Percentiles rank a stretch among this genome's conserved stretches.
These are phyloP conservation scores for Cichlasoma orientale DNA, from an alignment of 2,797 vertebrate species.

Conservation along the genomic window DNA sequence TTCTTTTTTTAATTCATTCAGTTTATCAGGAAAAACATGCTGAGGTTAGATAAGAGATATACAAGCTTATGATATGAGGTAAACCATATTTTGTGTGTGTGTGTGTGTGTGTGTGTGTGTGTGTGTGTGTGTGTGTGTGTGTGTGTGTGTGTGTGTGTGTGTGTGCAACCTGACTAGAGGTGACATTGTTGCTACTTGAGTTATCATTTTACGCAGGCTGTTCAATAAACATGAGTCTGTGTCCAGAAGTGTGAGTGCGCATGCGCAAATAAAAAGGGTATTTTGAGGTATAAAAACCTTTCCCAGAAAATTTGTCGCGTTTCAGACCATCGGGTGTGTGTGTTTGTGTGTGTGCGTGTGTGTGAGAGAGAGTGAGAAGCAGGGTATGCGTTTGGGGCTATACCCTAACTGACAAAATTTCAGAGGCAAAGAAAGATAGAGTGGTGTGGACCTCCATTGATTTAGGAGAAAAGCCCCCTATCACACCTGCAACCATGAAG, in stretches of 20 bases:
- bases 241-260: slow-evolving; percentile 19
- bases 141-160: not conserved
- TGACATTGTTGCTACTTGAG: slow-evolving; percentile 63
- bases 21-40: slow-evolving; percentile 60
- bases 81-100: slow-evolving; percentile 1
- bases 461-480: slow-evolving; percentile 57
- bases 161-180: slow-evolving; percentile 52
- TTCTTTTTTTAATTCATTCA: slow-evolving; percentile 36
- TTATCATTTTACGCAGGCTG: slow-evolving; percentile 16
- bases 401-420: slow-evolving; percentile 65
- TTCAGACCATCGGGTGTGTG: slow-evolving; percentile 27
- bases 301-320: slow-evolving; percentile 19
- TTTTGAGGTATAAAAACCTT: slow-evolving; percentile 59
- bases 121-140: not conserved
- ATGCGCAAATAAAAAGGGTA: slow-evolving; percentile 36
- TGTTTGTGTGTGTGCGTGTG: not conserved
- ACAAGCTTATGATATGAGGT: not conserved
- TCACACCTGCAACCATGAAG: slow-evolving; percentile 64
- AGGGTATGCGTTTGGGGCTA: slow-evolving; percentile 16
- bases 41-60: slow-evolving; percentile 52
- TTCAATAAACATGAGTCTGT: not conserved
- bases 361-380: not conserved
- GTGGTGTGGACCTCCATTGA: slow-evolving; percentile 79
- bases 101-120: not conserved
- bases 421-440: slow-evolving; percentile 52